Conservation (phyloP, 2,113 vertebrate species). For the Brachypodius melanocephalos region DNA sequence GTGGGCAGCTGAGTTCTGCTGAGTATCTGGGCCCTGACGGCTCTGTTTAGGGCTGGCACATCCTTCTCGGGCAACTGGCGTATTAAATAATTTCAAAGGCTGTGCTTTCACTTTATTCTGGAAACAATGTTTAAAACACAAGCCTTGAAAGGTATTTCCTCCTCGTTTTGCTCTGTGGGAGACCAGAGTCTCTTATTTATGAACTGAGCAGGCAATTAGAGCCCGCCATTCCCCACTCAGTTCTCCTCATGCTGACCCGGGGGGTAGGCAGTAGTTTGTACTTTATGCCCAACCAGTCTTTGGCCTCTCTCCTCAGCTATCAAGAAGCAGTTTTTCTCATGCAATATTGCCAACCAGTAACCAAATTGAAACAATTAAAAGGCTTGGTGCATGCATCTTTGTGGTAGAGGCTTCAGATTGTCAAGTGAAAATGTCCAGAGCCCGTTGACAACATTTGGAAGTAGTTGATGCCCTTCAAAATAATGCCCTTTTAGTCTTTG, state of each 20-base stretch:
- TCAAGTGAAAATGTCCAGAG: background rate
- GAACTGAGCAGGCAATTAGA: background rate
- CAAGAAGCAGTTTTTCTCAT: background rate
- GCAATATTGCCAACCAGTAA: background rate
- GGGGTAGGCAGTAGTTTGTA: background rate
- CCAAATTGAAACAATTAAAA: conserved; percentile 2
- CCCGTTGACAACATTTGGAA: background rate
- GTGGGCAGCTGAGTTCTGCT: background rate
- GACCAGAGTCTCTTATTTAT: background rate
- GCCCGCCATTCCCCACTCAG: background rate
- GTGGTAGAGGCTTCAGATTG: background rate
- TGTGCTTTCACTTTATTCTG: background rate
- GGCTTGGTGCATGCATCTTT: background rate
- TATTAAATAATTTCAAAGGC: background rate
- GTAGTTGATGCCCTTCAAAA: background rate
- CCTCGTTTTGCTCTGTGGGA: background rate
- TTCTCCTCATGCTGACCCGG: background rate
- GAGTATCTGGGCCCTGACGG: background rate
- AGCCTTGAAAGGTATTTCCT: background rate
- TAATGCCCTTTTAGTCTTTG: background rate
- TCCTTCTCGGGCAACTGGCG: background rate
- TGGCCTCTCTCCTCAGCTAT: background rate
- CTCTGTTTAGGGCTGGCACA: background rate
- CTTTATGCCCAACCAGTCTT: background rate
- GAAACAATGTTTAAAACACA: background rate